Evolutionary conservation across 1,140 invertebrate genomes (phyloP).

Genomic region (Trachymyrmex septentrionalis): DNA sequence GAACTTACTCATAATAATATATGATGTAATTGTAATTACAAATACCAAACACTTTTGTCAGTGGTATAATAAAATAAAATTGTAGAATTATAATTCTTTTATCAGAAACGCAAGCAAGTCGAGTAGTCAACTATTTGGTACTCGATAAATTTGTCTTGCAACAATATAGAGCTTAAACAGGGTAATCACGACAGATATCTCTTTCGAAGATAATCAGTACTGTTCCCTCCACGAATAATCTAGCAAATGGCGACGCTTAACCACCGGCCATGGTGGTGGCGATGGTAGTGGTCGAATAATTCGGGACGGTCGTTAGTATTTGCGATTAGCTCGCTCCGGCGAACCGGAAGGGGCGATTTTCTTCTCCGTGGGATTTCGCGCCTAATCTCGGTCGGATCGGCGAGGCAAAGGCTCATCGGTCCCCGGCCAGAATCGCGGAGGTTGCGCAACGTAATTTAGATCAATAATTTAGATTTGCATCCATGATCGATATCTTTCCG

Average conservation of each 20-base stretch:
- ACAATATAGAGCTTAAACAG: not conserved
- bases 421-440: constrained; percentile 19
- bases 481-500: constrained; percentile 57
- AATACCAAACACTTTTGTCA: not conserved
- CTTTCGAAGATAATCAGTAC: constrained; percentile 23
- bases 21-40: too few relatives aligned
- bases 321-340: constrained; percentile 50
- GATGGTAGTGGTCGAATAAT: constrained; percentile 45
- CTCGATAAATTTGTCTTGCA: constrained; percentile 5
- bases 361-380: constrained; percentile 54
- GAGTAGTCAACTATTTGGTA: not conserved
- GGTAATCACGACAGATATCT: constrained; percentile 22
- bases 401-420: constrained; percentile 1
- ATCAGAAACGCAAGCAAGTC: not conserved
- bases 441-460: constrained; percentile 72
- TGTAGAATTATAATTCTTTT: not conserved
- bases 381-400: constrained; percentile 66
- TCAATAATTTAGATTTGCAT: constrained; percentile 67
- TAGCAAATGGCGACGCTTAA: constrained; percentile 13
- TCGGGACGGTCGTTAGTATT: constrained; percentile 32
- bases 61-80: not conserved
- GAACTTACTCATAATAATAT: too few relatives aligned
- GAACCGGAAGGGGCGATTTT: constrained; percentile 35
- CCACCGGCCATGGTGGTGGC: not conserved
- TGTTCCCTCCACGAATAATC: constrained; percentile 19